These are phyloP conservation scores for Pterostichus madidus DNA, from an alignment of 2,888 invertebrate species.

Conservation along the genomic window DNA sequence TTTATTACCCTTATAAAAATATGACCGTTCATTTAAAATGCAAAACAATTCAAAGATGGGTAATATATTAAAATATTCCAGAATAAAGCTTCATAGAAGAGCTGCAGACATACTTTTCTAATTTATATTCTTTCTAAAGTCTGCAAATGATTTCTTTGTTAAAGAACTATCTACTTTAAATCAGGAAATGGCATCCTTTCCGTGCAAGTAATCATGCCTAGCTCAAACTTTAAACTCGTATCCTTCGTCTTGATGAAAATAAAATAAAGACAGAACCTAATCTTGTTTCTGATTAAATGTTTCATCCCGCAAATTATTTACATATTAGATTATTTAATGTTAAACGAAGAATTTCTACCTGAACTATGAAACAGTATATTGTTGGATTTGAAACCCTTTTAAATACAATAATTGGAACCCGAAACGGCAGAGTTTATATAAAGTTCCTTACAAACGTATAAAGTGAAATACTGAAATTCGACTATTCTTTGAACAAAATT, in stretches of 20 bases:
- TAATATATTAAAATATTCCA: slow-evolving; percentile 6
- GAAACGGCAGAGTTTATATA: slow-evolving; percentile 1
- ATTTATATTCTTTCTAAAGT: slow-evolving; percentile 7
- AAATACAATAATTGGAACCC: slow-evolving; percentile 43
- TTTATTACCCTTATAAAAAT: neutral
- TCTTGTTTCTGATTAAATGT: slow-evolving; percentile 36
- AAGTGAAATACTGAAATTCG: neutral
- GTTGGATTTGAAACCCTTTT: slow-evolving; percentile 12
- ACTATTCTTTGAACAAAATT: slow-evolving; percentile 35
- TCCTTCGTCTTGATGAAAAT: slow-evolving; percentile 12
- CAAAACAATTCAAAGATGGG: neutral
- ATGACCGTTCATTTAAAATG: neutral
- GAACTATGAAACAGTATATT: neutral
- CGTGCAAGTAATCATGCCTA: neutral
- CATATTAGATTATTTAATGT: slow-evolving; percentile 26
- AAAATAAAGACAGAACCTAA: slow-evolving; percentile 17
- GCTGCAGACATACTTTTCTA: neutral
- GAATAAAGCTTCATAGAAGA: neutral
- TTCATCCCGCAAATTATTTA: neutral
- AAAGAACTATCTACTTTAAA: slow-evolving; percentile 44
- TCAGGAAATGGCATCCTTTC: slow-evolving; percentile 30
- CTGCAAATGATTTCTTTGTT: neutral
- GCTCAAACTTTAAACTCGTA: slow-evolving; percentile 26
- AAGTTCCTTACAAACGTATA: neutral
- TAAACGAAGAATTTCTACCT: slow-evolving; percentile 11